phyloP scores from a whole-genome alignment of 2,113 vertebrate genomes.

The Myocastor coypus region DNA sequence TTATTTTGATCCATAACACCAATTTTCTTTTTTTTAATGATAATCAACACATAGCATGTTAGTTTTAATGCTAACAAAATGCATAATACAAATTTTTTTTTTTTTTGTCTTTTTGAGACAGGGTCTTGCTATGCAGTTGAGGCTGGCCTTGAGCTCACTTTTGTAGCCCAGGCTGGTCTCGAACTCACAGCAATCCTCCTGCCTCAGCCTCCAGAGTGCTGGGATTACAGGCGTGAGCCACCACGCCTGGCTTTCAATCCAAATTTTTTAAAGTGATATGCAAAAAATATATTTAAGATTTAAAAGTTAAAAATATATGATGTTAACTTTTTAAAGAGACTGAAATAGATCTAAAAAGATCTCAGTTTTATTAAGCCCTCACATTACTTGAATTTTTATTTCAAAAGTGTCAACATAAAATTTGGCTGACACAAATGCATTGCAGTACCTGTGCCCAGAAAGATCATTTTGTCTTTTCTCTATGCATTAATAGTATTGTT shows the following conservation, averaged over 20 bases:
- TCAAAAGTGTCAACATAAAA: neutral
- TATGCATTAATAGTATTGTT: neutral
- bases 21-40: neutral
- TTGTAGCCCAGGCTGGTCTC: no score
- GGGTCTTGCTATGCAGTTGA: no score
- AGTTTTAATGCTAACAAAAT: slow-evolving; percentile 18
- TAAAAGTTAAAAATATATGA: slow-evolving; percentile 29
- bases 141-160: no score
- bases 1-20: neutral
- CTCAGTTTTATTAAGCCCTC: neutral
- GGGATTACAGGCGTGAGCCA: no score
- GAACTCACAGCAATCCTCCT: no score
- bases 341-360: slow-evolving; percentile 16
- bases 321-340: slow-evolving; percentile 35
- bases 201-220: no score
- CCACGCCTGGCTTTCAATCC: no score
- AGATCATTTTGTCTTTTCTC: neutral
- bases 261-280: neutral
- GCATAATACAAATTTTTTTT: neutral
- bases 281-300: slow-evolving; percentile 1
- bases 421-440: neutral
- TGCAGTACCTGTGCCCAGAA: neutral
- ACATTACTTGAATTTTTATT: slow-evolving; percentile 18
- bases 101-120: no score
- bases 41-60: neutral